These are phyloP conservation scores for Brachionus manjavacas DNA, from an alignment of 1,140 invertebrate genomes.

Conservation along the genomic window DNA sequence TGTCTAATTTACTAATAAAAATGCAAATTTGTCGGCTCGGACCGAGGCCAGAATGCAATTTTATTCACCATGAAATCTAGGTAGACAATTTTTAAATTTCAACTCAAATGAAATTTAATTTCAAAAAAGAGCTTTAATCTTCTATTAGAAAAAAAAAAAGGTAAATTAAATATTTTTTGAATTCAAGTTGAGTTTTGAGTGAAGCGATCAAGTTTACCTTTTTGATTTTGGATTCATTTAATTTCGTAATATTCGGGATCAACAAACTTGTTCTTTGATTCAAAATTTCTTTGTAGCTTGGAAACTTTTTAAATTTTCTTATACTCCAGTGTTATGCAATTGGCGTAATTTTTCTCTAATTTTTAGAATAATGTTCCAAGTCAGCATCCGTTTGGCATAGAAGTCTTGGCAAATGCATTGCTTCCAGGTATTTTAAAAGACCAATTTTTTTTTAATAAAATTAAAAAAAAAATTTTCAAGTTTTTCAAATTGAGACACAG, in stretches of 20 bases:
- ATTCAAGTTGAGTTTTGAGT: background rate
- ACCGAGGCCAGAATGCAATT: background rate
- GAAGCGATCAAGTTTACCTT: conserved; percentile 27
- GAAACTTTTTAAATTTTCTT: conserved; percentile 17
- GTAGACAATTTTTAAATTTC: background rate
- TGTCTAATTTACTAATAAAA: background rate
- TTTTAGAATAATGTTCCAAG: background rate
- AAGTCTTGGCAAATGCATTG: background rate
- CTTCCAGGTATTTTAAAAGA: background rate
- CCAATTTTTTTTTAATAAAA: too few species aligned
- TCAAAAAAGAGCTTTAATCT: background rate
- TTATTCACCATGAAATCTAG: background rate
- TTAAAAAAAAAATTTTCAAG: background rate
- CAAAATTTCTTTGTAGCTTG: conserved; percentile 15
- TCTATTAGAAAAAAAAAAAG: background rate
- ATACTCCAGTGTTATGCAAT: background rate
- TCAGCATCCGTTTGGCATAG: background rate
- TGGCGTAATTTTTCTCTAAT: background rate
- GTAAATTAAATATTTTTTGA: conserved; percentile 16
- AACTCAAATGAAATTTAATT: background rate
- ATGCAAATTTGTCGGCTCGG: background rate
- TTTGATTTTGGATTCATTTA: conserved; percentile 29
- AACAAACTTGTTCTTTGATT: background rate
- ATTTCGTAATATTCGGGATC: background rate
- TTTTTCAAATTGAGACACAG: conserved; percentile 28